Evolutionary conservation across 2,113 vertebrate species (phyloP), one percentile per base, ranked within the genome.

Genomic region (Myiagra hebetior): DNA sequence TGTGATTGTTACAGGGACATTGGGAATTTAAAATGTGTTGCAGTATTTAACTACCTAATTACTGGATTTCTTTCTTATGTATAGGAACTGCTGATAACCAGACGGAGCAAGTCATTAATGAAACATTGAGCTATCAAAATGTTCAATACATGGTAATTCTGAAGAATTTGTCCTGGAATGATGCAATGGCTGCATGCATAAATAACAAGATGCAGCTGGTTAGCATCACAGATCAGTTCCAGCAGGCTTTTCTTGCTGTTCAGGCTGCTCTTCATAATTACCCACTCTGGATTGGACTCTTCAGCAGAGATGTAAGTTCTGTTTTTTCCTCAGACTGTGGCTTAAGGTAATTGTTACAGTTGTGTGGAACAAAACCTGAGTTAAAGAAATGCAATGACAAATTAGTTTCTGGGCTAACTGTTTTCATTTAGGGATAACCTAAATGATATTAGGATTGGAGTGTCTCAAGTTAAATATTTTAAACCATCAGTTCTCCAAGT

Each of bases 231-330:
- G 98, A 99, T 55, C 97, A 98, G 46, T 98, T 98, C 83, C 97
- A 99, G 91, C 99, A 99, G 85, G 98, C 99, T 24, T 94, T 97
- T 88, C 99, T 99, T 19, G 98, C 98, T 2, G 98, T 98, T 88
- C 95, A 97, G 14, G 97, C 98, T 8, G 98, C 93, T 91, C 98
- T 96, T 9, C 96, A 39, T 11, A 94, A 95, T 35, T 94, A 83
- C 5, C 98, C 99, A 9, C 96, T 99, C 91, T 99, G 99, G 99
- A 99, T 99, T 46, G 99, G 99, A 91, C 98, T 99, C 70, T 98
- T 98, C 82, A 99, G 99, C 78, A 97, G 98, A 93, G 98, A 99
- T 4, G 99, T 99, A 97, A 98, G 99, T 97, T 73, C 47, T 42
- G 9, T 8, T 69, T 91, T 95, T 44, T 33, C 22, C 11, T 89